These are phyloP conservation scores for Tetraodon nigroviridis DNA, from an alignment of 2,113 vertebrate genomes.

Conservation along the genomic window DNA sequence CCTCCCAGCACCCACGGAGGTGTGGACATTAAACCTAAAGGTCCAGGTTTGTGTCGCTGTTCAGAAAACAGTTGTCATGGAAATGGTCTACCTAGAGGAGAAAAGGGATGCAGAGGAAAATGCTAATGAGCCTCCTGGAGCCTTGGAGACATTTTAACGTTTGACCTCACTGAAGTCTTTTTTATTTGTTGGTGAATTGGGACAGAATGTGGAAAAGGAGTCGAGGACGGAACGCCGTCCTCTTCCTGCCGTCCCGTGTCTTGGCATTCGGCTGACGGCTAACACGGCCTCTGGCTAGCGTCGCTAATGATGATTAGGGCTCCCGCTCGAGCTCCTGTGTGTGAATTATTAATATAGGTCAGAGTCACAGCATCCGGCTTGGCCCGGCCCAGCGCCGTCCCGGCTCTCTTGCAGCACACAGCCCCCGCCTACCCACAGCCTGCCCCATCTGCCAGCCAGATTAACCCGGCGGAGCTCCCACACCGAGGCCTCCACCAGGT, in stretches of 20 bases:
- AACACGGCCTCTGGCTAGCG: slow-evolving; percentile 38
- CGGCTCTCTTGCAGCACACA: slow-evolving; percentile 36
- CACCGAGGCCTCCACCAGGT: slow-evolving; percentile 21
- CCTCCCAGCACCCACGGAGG: no score
- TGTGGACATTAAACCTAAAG: background rate
- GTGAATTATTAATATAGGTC: slow-evolving; percentile 74
- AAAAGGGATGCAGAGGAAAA: slow-evolving; percentile 19
- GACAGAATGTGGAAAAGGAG: background rate
- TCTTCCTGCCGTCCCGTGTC: background rate
- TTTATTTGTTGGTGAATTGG: background rate
- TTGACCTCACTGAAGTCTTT: background rate
- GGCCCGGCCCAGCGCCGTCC: slow-evolving; percentile 52
- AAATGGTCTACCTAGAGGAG: slow-evolving; percentile 24
- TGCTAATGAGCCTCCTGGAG: slow-evolving; percentile 6
- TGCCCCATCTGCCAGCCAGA: slow-evolving; percentile 60
- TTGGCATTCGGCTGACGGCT: slow-evolving; percentile 32
- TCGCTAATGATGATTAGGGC: slow-evolving; percentile 54
- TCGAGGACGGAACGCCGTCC: background rate
- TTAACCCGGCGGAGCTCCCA: slow-evolving; percentile 53
- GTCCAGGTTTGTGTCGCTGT: slow-evolving; percentile 12
- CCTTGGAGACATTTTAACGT: slow-evolving; percentile 4
- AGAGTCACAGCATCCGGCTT: slow-evolving; percentile 63
- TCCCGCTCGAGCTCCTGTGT: slow-evolving; percentile 53
- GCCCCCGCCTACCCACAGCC: slow-evolving; percentile 41
- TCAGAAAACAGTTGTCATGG: slow-evolving; percentile 38